A percentile compares a stretch with the other conserved stretches of the same genome.
phyloP scores from a whole-genome alignment of 2,113 vertebrate species.

The Progne subis region DNA sequence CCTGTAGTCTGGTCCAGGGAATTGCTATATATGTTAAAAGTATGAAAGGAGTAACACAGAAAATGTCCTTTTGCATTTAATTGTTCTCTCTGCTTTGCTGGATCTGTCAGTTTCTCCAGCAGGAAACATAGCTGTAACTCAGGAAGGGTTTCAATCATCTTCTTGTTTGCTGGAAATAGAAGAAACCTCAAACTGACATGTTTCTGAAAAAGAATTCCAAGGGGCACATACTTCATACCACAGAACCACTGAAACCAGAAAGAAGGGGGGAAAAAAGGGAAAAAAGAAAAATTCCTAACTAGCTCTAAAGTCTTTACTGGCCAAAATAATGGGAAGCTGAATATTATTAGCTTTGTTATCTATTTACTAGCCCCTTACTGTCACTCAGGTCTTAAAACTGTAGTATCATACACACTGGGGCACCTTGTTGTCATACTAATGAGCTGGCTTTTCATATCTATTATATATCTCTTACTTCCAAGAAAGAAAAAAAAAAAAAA shows the following conservation, averaged over 20 bases:
- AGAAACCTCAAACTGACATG: conserved; percentile 57
- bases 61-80: background rate
- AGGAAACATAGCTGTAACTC: conserved; percentile 30
- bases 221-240: conserved; percentile 38
- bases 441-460: background rate
- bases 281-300: background rate
- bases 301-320: background rate
- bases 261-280: background rate
- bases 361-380: background rate
- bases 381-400: background rate
- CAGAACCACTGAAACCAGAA: conserved; percentile 59
- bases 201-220: conserved; percentile 41
- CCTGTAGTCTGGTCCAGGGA: background rate
- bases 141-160: conserved; percentile 65
- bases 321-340: conserved; percentile 3
- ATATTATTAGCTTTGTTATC: background rate
- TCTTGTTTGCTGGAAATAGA: conserved; percentile 66
- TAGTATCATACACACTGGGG: background rate
- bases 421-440: background rate
- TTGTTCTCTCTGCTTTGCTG: background rate
- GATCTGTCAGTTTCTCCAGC: background rate
- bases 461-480: background rate
- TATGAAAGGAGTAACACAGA: background rate
- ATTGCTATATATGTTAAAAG: background rate
- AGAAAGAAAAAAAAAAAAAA: background rate